Base-by-base conservation (phyloP, 1,140 invertebrate genomes). In the Saccostrea cuccullata region DNA sequence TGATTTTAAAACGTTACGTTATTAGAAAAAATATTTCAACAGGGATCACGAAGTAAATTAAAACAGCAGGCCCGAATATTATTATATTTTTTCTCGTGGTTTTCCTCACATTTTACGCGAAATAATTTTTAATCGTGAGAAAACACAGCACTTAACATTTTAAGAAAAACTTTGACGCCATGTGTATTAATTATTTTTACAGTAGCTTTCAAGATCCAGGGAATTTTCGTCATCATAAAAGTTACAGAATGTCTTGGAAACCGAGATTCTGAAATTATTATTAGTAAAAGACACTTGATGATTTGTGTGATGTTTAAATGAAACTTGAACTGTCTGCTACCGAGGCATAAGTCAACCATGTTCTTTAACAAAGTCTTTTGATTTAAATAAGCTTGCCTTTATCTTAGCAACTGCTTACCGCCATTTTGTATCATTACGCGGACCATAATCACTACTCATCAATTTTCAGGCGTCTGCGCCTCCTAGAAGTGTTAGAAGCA, bases 111-210 rank as follows among this genome's bases (percentile, higher is more conserved):
- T 77, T 77, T 77, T 36, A 77, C 30, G 70, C 70, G 70, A 77
- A 77, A 77, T 77, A 77, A 77, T 77, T 77, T 77, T 77, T 77
- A 77, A 77, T 77, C 70, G 70, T 77, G 70, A 77, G 70, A 77
- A 77, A 77, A 77, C 70, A 36, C 70, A 77, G 70, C 70, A 36
- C 70, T 77, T 36, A 77, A 30, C 70, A 77, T 77, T 77, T 77
- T 77, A 77, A 77, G 26, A 30, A 77, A n/a, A 77, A 30, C 70
- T 77, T 77, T 77, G 70, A 77, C 70, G 70, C 70, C 70, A 77
- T 77, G 70, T 77, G 70, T 77, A 77, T 77, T 77, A 77, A 77
- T 77, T 77, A 77, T 77, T 77, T 77, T 26, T 77, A 30, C 26
- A 77, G 70, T 26, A 30, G 70, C 70, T 77, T 77, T 77, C 70